These are phyloP conservation scores for Callopanchax toddi DNA, from an alignment of 2,113 vertebrate genomes.

Conservation along the genomic window DNA sequence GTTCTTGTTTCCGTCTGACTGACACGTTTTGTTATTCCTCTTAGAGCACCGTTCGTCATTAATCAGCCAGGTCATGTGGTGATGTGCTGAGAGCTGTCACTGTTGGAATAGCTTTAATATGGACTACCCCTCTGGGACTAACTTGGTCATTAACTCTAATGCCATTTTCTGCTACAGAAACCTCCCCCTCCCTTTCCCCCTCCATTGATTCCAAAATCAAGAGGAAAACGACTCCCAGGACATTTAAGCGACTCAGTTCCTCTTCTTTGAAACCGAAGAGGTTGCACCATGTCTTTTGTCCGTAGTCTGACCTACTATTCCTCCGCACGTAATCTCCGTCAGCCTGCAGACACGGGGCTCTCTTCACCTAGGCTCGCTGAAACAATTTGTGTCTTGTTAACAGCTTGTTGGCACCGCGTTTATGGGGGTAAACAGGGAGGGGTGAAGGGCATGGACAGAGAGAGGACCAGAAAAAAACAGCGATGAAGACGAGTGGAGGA, in stretches of 20 bases:
- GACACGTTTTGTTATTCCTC: constrained; percentile 73
- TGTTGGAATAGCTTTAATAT: constrained; percentile 78
- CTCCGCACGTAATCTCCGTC: constrained; percentile 47
- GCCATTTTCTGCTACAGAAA: constrained; percentile 77
- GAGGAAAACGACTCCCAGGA: constrained; percentile 74
- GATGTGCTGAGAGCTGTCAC: constrained; percentile 74
- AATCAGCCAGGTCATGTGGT: constrained; percentile 74
- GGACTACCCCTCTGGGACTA: constrained; percentile 77
- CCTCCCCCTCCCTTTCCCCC: constrained; percentile 55
- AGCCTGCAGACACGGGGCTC: constrained; percentile 52
- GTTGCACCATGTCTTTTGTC: constrained; percentile 63
- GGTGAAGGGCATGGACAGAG: constrained; percentile 43
- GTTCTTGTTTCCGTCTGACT: constrained; percentile 46
- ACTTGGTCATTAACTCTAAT: constrained; percentile 83
- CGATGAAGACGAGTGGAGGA: constrained; percentile 76
- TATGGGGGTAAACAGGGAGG: constrained; percentile 29
- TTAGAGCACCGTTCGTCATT: constrained; percentile 72
- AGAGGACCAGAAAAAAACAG: constrained; percentile 41
- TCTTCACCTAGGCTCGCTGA: constrained; percentile 54
- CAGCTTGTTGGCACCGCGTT: constrained; percentile 36
- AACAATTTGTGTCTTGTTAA: constrained; percentile 70
- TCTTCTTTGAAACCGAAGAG: constrained; percentile 51
- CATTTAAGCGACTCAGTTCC: constrained; percentile 49
- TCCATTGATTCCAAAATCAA: constrained; percentile 77
- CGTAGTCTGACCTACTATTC: constrained; percentile 61